Conservation (phyloP, 2,888 invertebrate species). For the Hypena proboscidalis region DNA sequence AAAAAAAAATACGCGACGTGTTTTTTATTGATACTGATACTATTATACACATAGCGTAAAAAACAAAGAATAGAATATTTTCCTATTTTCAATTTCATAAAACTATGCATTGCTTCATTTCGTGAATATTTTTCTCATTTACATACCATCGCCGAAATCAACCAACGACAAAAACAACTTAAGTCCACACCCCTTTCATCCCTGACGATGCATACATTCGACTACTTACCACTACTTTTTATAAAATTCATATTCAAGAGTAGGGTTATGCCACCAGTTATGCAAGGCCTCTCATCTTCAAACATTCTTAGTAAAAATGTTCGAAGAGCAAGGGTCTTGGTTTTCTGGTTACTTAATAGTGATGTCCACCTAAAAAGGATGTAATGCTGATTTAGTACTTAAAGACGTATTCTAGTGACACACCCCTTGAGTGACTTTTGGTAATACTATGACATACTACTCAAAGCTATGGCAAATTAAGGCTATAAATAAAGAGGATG, state of each 20-base stretch:
- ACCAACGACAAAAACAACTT: conserved; percentile 28
- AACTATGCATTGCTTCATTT: neutral
- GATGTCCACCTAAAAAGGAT: conserved; percentile 60
- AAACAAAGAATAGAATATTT: too few relatives aligned
- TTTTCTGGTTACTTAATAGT: conserved; percentile 44
- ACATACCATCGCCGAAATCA: neutral
- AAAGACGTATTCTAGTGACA: conserved; percentile 51
- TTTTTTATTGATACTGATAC: too few relatives aligned
- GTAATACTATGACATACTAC: conserved; percentile 26
- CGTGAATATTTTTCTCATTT: neutral
- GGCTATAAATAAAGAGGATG: conserved; percentile 35
- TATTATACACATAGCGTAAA: too few relatives aligned
- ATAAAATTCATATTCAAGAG: conserved; percentile 53
- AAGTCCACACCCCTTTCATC: conserved; percentile 55
- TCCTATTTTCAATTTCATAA: too few relatives aligned
- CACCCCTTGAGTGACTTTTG: conserved; percentile 43
- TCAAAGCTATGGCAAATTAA: conserved; percentile 17
- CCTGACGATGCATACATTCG: conserved; percentile 62
- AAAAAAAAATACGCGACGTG: too few relatives aligned
- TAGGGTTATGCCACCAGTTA: conserved; percentile 49
- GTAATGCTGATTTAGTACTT: conserved; percentile 68
- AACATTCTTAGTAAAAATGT: neutral
- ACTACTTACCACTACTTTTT: conserved; percentile 51
- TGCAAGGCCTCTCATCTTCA: conserved; percentile 31
- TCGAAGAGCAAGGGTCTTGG: conserved; percentile 26